Conservation (phyloP, 1,140 invertebrate genomes). For the Cherax destructor region DNA sequence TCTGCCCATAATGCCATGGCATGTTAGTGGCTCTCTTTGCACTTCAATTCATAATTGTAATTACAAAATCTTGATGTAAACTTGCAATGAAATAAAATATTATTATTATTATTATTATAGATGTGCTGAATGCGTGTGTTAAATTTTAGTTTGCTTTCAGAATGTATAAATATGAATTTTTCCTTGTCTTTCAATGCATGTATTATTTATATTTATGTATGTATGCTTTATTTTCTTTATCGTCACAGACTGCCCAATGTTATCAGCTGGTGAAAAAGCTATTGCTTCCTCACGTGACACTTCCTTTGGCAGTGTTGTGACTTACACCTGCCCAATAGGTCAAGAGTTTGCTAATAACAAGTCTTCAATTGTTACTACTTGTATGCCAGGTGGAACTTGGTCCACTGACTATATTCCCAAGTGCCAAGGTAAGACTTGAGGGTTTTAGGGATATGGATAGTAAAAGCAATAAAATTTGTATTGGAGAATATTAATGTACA, state of each 20-base stretch:
- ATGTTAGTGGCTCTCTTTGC: too few relatives aligned
- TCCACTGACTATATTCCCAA: conserved; percentile 93
- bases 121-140: too few relatives aligned
- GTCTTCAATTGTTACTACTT: conserved; percentile 87
- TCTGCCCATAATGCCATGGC: too few relatives aligned
- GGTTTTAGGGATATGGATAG: not conserved
- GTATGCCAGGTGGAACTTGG: conserved; percentile 93
- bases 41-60: too few relatives aligned
- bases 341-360: conserved; percentile 96
- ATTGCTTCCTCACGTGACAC: conserved; percentile 93
- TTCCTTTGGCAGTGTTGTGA: conserved; percentile 91
- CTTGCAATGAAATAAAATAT: too few relatives aligned
- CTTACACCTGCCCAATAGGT: conserved; percentile 93
- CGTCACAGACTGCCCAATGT: conserved; percentile 86
- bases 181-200: too few relatives aligned
- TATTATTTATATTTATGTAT: not conserved
- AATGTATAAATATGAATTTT: too few relatives aligned
- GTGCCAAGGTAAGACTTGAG: conserved; percentile 85
- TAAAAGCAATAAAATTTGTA: too few relatives aligned
- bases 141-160: too few relatives aligned
- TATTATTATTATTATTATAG: too few relatives aligned
- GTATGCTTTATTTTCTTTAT: not conserved
- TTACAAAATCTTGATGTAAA: too few relatives aligned
- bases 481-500: too few relatives aligned
- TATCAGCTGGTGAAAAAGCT: conserved; percentile 89